Conservation (phyloP, 2,113 vertebrate genomes). For the Nettapus auritus region DNA sequence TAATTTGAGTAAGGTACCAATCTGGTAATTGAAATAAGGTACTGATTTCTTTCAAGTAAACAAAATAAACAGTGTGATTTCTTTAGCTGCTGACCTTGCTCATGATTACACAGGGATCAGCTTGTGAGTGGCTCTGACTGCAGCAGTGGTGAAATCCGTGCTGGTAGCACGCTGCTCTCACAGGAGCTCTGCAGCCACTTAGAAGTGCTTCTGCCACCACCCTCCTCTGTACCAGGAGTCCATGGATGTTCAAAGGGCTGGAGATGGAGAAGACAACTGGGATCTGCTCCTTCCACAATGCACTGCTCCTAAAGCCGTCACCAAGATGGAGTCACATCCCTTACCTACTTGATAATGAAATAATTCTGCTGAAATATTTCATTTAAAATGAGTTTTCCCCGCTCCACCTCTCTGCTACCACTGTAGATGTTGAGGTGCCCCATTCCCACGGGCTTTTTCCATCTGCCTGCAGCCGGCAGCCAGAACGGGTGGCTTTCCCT, state of each 20-base stretch:
- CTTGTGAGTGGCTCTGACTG: neutral
- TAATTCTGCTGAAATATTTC: neutral
- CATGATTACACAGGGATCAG: neutral
- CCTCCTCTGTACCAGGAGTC: neutral
- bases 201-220: rapidly evolving
- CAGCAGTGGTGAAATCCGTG: neutral
- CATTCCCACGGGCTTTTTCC: neutral
- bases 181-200: rapidly evolving
- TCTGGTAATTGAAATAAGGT: neutral
- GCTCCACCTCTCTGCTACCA: neutral
- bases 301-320: neutral
- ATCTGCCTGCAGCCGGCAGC: neutral
- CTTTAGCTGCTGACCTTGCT: neutral
- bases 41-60: neutral
- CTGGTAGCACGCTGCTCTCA: rapidly evolving
- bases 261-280: neutral
- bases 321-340: neutral
- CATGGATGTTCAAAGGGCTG: neutral
- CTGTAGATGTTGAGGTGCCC: neutral
- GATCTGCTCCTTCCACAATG: neutral
- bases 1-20: neutral
- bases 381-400: neutral
- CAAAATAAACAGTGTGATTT: neutral
- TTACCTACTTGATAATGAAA: neutral
- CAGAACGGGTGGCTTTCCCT: neutral